Percentiles rank a stretch among this genome's conserved stretches.
These are phyloP conservation scores for Muscicapa comitata DNA, from an alignment of 2,797 vertebrate species.

Conservation along the genomic window DNA sequence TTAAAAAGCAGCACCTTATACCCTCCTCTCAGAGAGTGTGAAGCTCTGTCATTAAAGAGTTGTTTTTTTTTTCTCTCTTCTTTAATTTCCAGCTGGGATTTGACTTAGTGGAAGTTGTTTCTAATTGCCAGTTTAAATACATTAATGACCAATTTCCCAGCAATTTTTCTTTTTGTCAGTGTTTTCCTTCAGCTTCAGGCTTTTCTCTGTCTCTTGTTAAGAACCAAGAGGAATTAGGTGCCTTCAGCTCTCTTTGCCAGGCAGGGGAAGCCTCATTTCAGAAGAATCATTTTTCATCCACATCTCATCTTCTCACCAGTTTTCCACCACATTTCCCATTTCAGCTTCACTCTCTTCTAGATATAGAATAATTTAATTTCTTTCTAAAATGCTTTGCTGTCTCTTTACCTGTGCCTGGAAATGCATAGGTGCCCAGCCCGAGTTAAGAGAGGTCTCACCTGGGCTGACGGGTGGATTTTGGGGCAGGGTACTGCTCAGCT, in stretches of 20 bases:
- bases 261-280: neutral
- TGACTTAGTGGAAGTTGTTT: neutral
- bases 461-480: neutral
- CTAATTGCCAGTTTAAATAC: slow-evolving; percentile 13
- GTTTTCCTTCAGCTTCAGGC: neutral
- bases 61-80: neutral
- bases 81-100: neutral
- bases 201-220: neutral
- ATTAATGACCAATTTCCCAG: neutral
- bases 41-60: neutral
- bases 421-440: neutral
- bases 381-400: neutral
- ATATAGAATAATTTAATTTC: neutral
- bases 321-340: neutral
- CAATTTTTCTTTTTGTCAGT: neutral
- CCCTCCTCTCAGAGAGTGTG: neutral
- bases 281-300: neutral
- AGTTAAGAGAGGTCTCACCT: neutral
- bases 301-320: neutral
- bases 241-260: neutral
- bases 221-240: neutral
- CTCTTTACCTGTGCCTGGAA: neutral
- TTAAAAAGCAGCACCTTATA: neutral
- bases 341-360: neutral
- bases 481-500: neutral